These are phyloP conservation scores for Ips typographus DNA, from an alignment of 1,140 invertebrate species.

Conservation along the genomic window DNA sequence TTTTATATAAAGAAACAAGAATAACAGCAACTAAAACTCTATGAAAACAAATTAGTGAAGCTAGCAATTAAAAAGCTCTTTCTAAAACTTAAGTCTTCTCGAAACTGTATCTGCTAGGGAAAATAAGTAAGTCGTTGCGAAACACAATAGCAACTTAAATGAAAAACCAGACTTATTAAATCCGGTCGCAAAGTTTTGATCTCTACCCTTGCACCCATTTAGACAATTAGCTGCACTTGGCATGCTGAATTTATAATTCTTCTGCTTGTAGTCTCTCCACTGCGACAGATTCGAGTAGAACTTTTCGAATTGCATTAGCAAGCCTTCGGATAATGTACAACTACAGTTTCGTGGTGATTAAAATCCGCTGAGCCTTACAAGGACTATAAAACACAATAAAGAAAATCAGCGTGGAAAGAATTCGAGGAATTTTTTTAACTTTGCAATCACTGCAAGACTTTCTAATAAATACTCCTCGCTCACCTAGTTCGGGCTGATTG, in stretches of 20 bases:
- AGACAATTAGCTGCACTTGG: constrained; percentile 17
- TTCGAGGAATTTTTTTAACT: neutral
- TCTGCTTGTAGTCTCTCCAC: constrained; percentile 4
- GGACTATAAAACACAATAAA: neutral
- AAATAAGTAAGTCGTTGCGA: constrained; percentile 3
- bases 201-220: constrained; percentile 10
- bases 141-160: neutral
- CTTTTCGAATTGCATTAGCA: constrained; percentile 3
- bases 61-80: constrained; percentile 1
- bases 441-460: constrained; percentile 2
- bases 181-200: constrained; percentile 11
- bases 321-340: neutral
- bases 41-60: neutral
- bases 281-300: constrained; percentile 6
- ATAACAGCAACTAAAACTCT: no score
- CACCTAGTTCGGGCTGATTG: constrained; percentile 4
- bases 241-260: constrained; percentile 12
- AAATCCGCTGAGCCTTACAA: neutral
- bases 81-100: neutral
- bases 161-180: constrained; percentile 13
- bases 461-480: constrained; percentile 11
- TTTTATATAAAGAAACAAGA: no score
- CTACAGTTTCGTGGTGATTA: neutral
- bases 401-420: neutral
- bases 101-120: neutral